Evolutionary conservation across 2,113 vertebrate species (phyloP).

Genomic region (Corydoras sp.): DNA sequence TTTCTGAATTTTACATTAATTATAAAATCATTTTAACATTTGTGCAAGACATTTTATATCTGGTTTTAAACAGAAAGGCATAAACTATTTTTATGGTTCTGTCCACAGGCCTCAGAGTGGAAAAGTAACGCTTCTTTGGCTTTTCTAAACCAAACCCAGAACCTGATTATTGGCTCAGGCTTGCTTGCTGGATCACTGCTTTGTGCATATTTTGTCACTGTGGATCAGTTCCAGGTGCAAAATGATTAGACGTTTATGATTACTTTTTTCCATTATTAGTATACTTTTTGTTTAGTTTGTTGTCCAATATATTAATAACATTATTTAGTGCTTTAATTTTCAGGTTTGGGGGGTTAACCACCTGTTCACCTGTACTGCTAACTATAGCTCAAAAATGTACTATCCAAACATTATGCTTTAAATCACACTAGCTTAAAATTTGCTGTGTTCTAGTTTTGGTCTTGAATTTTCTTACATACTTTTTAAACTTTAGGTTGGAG

Average conservation of each 20-base stretch:
- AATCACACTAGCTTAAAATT: background rate
- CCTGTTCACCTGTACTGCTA: no score
- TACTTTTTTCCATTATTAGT: no score
- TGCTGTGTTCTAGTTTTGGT: background rate
- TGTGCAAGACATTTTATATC: no score
- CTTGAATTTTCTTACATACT: background rate
- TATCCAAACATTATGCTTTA: no score
- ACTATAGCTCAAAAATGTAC: no score
- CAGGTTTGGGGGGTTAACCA: no score
- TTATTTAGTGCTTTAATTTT: no score
- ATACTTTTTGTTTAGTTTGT: no score
- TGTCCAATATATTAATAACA: no score
- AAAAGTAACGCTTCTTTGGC: slow-evolving; percentile 79
- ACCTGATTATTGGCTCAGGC: slow-evolving; percentile 78
- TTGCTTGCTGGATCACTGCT: slow-evolving; percentile 80
- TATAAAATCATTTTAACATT: no score
- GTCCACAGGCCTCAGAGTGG: slow-evolving; percentile 73
- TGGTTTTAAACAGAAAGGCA: no score
- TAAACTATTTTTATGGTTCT: background rate
- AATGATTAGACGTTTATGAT: background rate
- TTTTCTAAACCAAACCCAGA: slow-evolving; percentile 86
- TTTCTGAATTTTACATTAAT: no score
- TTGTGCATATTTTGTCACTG: slow-evolving; percentile 76
- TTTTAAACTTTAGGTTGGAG: slow-evolving; percentile 67
- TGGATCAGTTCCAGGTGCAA: slow-evolving; percentile 74